phyloP scores from a whole-genome alignment of 2,113 vertebrate genomes.

The Amphilophus citrinellus region DNA sequence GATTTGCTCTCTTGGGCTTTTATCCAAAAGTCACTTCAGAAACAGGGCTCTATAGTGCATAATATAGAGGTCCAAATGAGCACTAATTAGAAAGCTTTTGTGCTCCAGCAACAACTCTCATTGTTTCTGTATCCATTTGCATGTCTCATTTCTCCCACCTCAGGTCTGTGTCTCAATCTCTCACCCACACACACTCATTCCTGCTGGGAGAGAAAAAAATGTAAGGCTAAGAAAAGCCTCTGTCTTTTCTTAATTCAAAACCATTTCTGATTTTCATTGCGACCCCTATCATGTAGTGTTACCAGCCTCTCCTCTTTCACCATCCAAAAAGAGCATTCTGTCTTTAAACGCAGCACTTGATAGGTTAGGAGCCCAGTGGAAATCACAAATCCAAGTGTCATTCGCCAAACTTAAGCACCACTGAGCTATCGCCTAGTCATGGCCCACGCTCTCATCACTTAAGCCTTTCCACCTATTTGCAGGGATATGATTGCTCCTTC shows the following conservation, averaged over 20 bases:
- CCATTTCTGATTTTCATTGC: background rate
- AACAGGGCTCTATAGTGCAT: constrained; percentile 10
- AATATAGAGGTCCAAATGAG: constrained; percentile 7
- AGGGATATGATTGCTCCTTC: constrained; percentile 22
- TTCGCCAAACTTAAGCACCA: constrained; percentile 34
- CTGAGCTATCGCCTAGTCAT: constrained; percentile 29
- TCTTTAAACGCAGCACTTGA: constrained; percentile 29
- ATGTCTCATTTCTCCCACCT: constrained; percentile 54
- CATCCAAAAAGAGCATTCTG: constrained; percentile 1
- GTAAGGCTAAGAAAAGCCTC: background rate
- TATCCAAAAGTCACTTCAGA: constrained; percentile 12
- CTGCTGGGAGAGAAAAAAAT: constrained; percentile 29
- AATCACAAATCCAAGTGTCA: constrained; percentile 15
- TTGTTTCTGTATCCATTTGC: constrained; percentile 39
- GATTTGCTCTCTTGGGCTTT: constrained; percentile 7
- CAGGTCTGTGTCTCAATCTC: constrained; percentile 45
- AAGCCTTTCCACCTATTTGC: constrained; percentile 14
- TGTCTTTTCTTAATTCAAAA: constrained; percentile 2
- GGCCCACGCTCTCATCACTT: constrained; percentile 13
- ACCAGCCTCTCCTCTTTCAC: background rate
- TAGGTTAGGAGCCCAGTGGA: constrained; percentile 30
- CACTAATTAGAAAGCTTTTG: constrained; percentile 30
- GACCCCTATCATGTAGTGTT: background rate
- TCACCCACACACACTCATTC: constrained; percentile 60
- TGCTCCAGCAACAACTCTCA: constrained; percentile 11